Percentiles rank a stretch among this genome's conserved stretches.
Conservation (phyloP, 1,140 invertebrate species). For the Hyphantria cunea region DNA sequence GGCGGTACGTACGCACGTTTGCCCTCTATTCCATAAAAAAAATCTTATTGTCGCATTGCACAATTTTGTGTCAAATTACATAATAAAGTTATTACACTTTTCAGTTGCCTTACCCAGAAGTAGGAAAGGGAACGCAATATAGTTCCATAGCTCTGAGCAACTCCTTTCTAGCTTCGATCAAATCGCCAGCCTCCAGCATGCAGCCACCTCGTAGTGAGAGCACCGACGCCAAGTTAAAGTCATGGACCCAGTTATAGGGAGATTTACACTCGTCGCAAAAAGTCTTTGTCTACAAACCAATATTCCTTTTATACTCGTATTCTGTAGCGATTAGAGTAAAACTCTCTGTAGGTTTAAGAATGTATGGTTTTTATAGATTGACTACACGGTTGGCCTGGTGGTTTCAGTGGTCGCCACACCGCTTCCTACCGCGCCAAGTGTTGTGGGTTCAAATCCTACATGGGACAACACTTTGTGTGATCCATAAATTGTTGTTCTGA, state of each 20-base stretch:
- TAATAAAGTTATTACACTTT: background rate
- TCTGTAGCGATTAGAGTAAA: background rate
- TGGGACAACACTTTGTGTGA: too few relatives aligned
- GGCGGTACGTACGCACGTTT: too few relatives aligned
- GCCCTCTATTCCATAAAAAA: too few relatives aligned
- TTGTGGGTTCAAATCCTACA: too few relatives aligned
- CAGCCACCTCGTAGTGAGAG: slow-evolving; percentile 58
- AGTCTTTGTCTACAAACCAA: slow-evolving; percentile 28
- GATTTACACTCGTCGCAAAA: slow-evolving; percentile 14
- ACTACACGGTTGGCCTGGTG: too few relatives aligned
- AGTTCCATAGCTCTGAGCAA: slow-evolving; percentile 81
- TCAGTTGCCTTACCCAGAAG: slow-evolving; percentile 39
- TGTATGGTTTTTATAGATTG: too few relatives aligned
- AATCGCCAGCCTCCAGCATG: slow-evolving; percentile 81
- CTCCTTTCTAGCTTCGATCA: slow-evolving; percentile 77
- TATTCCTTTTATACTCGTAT: background rate
- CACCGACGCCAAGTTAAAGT: slow-evolving; percentile 50
- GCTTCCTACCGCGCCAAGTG: too few relatives aligned
- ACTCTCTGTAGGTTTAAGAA: too few relatives aligned
- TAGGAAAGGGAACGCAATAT: slow-evolving; percentile 70
- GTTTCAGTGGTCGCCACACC: too few relatives aligned
- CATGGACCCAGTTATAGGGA: slow-evolving; percentile 46
- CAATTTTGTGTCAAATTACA: too few relatives aligned
- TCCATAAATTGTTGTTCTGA: too few relatives aligned
- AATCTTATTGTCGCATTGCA: too few relatives aligned